Conservation (phyloP, 2,888 invertebrate species). For the Kryphioiulus occultus region DNA sequence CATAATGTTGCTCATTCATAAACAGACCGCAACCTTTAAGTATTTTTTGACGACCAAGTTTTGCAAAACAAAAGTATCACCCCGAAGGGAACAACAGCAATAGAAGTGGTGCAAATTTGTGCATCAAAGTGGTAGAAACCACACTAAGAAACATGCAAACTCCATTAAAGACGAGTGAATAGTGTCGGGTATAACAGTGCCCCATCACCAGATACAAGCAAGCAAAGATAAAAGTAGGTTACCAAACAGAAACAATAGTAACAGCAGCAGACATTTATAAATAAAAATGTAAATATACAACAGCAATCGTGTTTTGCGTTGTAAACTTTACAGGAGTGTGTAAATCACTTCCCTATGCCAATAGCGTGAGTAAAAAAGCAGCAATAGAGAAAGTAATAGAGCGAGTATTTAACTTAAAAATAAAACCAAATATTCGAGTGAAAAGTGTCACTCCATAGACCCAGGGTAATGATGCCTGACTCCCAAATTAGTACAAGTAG, state of each 20-base stretch:
- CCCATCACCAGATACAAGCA: not conserved
- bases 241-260: not conserved
- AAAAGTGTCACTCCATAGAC: conserved; percentile 50
- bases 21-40: too few relatives aligned
- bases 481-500: conserved; percentile 43
- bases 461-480: conserved; percentile 43
- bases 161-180: not conserved
- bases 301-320: not conserved
- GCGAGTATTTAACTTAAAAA: conserved; percentile 26
- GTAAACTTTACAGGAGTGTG: not conserved
- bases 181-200: not conserved
- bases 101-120: not conserved
- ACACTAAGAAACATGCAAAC: not conserved
- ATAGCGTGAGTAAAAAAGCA: not conserved
- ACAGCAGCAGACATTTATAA: not conserved
- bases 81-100: too few relatives aligned
- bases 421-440: conserved; percentile 45
- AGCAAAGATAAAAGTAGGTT: not conserved
- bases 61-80: too few relatives aligned
- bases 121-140: not conserved
- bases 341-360: not conserved
- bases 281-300: not conserved
- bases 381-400: not conserved
- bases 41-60: too few relatives aligned
- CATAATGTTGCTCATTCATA: too few relatives aligned